These are phyloP conservation scores for Campopleginae sp. DNA, from an alignment of 2,888 invertebrate genomes.

Conservation along the genomic window DNA sequence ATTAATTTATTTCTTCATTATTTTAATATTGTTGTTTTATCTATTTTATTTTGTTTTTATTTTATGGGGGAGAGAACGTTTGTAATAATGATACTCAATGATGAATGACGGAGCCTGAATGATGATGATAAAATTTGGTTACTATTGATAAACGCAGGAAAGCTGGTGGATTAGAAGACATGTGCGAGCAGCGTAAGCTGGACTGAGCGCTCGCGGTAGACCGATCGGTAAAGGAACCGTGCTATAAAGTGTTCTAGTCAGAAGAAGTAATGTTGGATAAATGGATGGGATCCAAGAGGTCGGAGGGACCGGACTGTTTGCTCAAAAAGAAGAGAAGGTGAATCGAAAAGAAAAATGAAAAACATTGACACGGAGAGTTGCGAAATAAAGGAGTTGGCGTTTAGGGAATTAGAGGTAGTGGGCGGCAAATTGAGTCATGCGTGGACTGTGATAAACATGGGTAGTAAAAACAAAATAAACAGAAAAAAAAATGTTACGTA, in stretches of 20 bases:
- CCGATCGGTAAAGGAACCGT: slow-evolving; percentile 65
- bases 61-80: no score
- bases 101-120: neutral
- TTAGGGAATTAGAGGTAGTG: slow-evolving; percentile 80
- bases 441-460: slow-evolving; percentile 83
- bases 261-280: slow-evolving; percentile 76
- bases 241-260: slow-evolving; percentile 82
- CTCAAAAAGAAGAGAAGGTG: slow-evolving; percentile 77
- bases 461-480: slow-evolving; percentile 76
- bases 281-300: slow-evolving; percentile 71
- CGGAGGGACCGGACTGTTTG: slow-evolving; percentile 80
- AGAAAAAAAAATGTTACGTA: slow-evolving; percentile 65
- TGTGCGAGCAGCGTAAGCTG: slow-evolving; percentile 82
- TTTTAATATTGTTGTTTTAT: no score
- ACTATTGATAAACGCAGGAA: slow-evolving; percentile 74
- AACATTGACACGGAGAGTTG: neutral
- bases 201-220: slow-evolving; percentile 76
- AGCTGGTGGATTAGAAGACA: slow-evolving; percentile 80
- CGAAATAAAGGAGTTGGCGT: slow-evolving; percentile 78
- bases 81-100: neutral
- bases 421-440: slow-evolving; percentile 82
- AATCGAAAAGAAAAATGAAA: slow-evolving; percentile 73
- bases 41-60: no score
- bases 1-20: no score
- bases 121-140: slow-evolving; percentile 19